Evolutionary conservation across 1,140 invertebrate species (phyloP), one percentile per base, ranked within the genome.

Genomic region (Eupeodes corollae): DNA sequence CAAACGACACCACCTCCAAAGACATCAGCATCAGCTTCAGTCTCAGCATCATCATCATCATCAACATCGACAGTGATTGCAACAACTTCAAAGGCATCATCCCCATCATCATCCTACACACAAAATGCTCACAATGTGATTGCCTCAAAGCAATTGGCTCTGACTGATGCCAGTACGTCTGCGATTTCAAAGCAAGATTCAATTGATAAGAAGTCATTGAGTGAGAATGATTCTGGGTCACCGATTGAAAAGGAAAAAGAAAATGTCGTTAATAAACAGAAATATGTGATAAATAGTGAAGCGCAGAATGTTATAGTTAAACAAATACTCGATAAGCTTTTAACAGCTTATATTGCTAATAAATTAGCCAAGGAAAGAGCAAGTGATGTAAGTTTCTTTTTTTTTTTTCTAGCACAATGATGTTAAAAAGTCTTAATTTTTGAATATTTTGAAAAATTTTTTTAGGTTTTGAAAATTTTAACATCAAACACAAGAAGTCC

Each of bases 401-500:
- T 13, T 35, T 15, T 16, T 19, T 5, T 34, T n/a, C 3, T 11
- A 14, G 19, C 6, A 32, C 42, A 11, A 10, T 18, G 9, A 41
- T 41, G 33, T 35, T 35, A 11, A 10, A 9, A 41, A 3, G 13
- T 37, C 6, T 37, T 37, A 3, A 5, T 10, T 14, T 37, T 37
- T 37, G 5, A 37, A 44, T 30, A 33, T 42, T 48, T 45, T 31
- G 10, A 0, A 9, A 19, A 14, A 1, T 48, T 26, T 53, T 68
- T 67, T 5, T 58, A 80, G 73, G 74, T 97, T 43, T 72, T 99
- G 34, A 99, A 99, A 74, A 80, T 86, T 3, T 68, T 99, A 6
- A 99, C 94, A 53, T 93, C 89, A 14, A 99, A 99, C 70, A 88
- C 88, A 58, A 83, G 88, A 46, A 97, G 87, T 63, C 97, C 97